Percentiles rank a stretch among this genome's conserved stretches.
These are phyloP conservation scores for Distichodus sexfasciatus DNA, from an alignment of 2,797 vertebrate genomes.

Conservation along the genomic window DNA sequence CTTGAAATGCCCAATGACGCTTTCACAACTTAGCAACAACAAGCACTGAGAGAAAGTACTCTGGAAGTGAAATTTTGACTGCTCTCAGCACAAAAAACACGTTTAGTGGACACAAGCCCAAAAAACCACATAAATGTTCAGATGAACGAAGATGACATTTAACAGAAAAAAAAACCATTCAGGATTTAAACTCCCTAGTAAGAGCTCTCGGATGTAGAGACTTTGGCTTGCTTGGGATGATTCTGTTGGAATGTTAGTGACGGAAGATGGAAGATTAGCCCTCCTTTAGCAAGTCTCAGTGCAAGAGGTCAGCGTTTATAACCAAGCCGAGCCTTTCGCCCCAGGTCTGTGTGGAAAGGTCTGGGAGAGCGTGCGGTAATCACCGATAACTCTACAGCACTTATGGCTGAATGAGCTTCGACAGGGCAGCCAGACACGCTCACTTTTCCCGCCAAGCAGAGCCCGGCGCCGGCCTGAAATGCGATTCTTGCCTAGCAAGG, in stretches of 20 bases:
- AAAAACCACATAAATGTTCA: background rate
- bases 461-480: conserved; percentile 11
- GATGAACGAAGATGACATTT: background rate
- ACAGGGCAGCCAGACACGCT: background rate
- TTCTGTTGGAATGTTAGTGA: no score
- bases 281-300: background rate
- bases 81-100: no score
- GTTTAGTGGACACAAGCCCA: no score
- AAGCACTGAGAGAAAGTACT: no score
- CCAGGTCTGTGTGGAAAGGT: background rate
- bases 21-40: no score
- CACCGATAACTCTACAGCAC: background rate
- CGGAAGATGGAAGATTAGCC: background rate
- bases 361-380: conserved; percentile 9
- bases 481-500: conserved; percentile 58
- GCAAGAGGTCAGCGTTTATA: background rate
- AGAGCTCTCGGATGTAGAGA: no score
- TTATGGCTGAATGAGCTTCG: conserved; percentile 24
- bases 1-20: no score
- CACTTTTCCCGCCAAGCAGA: background rate
- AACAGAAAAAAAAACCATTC: no score
- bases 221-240: no score
- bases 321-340: background rate
- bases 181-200: no score
- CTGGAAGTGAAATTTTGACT: no score